Percentiles rank a stretch among this genome's conserved stretches.
phyloP scores from a whole-genome alignment of 1,140 invertebrate genomes.

The Kradibia gibbosae region DNA sequence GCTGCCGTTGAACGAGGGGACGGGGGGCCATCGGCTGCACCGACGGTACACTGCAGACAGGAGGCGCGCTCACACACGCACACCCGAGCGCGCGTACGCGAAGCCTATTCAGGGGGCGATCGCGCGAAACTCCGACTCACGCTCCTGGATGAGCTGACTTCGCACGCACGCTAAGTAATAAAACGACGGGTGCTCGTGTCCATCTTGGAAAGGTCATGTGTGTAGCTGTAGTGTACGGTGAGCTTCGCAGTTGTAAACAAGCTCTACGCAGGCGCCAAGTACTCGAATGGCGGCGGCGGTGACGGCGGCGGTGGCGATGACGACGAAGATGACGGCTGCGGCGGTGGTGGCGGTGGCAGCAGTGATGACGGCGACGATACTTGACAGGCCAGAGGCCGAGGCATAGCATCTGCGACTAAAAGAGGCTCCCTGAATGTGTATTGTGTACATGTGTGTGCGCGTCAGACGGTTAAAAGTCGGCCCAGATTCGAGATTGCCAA shows the following conservation, averaged over 20 bases:
- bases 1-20: background rate
- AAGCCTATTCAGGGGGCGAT: no score
- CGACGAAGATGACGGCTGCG: no score
- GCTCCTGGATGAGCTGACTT: constrained; percentile 15
- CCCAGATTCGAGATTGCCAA: no score
- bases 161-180: constrained; percentile 58
- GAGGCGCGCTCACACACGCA: background rate
- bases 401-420: no score
- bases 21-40: background rate
- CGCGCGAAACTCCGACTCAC: constrained; percentile 11
- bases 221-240: no score
- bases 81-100: background rate
- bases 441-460: no score
- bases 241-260: constrained; percentile 74
- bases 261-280: constrained; percentile 68
- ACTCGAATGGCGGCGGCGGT: constrained; percentile 63
- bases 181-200: constrained; percentile 66
- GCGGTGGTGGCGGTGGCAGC: no score
- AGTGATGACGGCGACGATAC: no score
- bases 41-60: no score
- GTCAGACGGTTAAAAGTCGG: no score
- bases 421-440: no score
- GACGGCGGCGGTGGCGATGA: background rate
- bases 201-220: constrained; percentile 74
- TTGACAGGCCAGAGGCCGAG: no score